Base-by-base conservation (phyloP, 2,888 invertebrate genomes). In the Oxyteleia sp. region DNA sequence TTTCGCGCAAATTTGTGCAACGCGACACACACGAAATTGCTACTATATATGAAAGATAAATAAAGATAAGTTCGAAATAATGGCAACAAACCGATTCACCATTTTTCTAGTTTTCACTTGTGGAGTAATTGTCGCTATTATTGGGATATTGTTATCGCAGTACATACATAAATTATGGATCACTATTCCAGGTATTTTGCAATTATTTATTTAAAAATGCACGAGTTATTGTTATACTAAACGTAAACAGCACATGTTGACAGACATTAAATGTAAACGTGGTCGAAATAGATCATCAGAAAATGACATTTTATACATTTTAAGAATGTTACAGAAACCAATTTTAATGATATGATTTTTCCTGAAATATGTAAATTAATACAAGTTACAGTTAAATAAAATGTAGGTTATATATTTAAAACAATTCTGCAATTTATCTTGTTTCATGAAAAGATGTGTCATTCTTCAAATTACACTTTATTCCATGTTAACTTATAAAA, bases 101-200 rank as follows among this genome's bases (percentile, higher is more conserved):
- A 85, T 91, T 29, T 85, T 90, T 69, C 72, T 91, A 2, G 87
- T 92, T 38, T 90, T 92, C 55, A 51, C 87, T 10, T 89, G 88
- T 51, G 91, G 92, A 38, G 85, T 92, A 26, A 82, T 84, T 13
- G 88, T 90, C 55, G 91, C 92, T 71, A 85, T 90, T 71, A 87
- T 91, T 61, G 88, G 88, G 2, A 89, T 90, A n/a, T 51, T 89
- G 20, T 47, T 92, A 15, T 90, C 90, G 4, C 89, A 89, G 38
- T 92, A 92, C 72, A 74, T 92, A n/a, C 86, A 83, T 51, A 66
- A 82, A 10, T 79, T 80, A 15, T 84, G 63, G 79, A 71, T 64
- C 16, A 23, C 55, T 18, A 29, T 79, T 18, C 79, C 79, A 71
- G 68, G 79, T 79, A 79, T 5, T 18, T 57, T 18, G 0, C 15